These are phyloP conservation scores for Lucilia sericata DNA, from an alignment of 1,140 invertebrate genomes.

Conservation along the genomic window DNA sequence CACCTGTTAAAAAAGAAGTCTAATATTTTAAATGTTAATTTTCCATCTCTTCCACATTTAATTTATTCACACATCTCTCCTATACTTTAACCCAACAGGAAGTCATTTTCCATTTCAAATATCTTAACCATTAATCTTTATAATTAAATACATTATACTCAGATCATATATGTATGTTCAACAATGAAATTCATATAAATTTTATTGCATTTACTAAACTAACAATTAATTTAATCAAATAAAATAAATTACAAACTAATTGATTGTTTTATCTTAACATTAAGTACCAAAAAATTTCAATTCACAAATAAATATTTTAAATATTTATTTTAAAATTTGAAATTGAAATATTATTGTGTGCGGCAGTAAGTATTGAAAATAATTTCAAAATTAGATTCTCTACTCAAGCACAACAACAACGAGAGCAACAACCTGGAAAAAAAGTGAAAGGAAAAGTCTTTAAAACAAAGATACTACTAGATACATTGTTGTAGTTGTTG, in stretches of 20 bases:
- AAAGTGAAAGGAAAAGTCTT: neutral
- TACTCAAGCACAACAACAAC: neutral
- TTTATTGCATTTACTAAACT: slow-evolving; percentile 38
- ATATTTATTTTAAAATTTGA: slow-evolving; percentile 65
- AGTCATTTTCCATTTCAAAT: too few species aligned
- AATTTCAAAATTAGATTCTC: slow-evolving; percentile 19
- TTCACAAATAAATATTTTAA: slow-evolving; percentile 51
- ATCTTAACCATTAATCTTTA: too few species aligned
- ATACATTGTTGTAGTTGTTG: slow-evolving; percentile 14
- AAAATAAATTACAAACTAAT: slow-evolving; percentile 37
- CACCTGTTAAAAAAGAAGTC: too few species aligned
- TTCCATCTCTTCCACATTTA: too few species aligned
- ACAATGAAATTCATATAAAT: slow-evolving; percentile 17
- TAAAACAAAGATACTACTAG: neutral
- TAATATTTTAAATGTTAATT: too few species aligned
- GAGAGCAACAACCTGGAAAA: neutral
- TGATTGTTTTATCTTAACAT: slow-evolving; percentile 21
- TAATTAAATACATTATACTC: too few species aligned
- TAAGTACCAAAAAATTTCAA: neutral
- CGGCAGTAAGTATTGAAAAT: slow-evolving; percentile 32
- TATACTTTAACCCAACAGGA: too few species aligned
- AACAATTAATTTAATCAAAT: slow-evolving; percentile 42
- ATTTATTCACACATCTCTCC: too few species aligned
- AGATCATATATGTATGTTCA: too few species aligned
- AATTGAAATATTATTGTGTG: slow-evolving; percentile 59